phyloP scores from a whole-genome alignment of 2,113 vertebrate species.

The Myotis lucifugus region DNA sequence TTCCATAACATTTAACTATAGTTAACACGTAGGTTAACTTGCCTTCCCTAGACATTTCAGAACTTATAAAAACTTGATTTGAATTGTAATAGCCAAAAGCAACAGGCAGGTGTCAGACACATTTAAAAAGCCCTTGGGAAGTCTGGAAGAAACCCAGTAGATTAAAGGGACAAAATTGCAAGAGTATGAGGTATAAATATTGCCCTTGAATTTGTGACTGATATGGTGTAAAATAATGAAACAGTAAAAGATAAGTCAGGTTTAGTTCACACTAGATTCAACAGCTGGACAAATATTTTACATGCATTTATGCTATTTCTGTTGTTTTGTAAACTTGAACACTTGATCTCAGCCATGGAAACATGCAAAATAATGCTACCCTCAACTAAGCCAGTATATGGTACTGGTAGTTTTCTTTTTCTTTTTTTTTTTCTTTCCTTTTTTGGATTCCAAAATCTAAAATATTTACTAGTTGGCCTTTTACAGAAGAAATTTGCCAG shows the following conservation, averaged over 20 bases:
- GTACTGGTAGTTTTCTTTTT: not conserved
- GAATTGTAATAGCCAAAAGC: slow-evolving; percentile 59
- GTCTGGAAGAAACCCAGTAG: not conserved
- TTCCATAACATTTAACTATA: slow-evolving; percentile 61
- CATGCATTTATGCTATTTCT: slow-evolving; percentile 23
- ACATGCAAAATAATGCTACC: not conserved
- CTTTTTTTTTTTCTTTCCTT: no score
- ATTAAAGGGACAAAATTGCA: slow-evolving; percentile 11
- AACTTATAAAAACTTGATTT: slow-evolving; percentile 67
- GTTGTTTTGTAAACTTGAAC: slow-evolving; percentile 27
- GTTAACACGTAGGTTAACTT: slow-evolving; percentile 58
- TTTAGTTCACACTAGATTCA: not conserved
- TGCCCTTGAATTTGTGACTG: slow-evolving; percentile 43
- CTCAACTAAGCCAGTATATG: not conserved
- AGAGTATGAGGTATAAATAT: slow-evolving; percentile 4
- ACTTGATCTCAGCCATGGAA: not conserved
- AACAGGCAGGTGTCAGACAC: slow-evolving; percentile 64
- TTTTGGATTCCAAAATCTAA: no score
- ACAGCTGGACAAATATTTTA: slow-evolving; percentile 11
- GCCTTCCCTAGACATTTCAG: slow-evolving; percentile 52
- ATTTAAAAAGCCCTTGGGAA: slow-evolving; percentile 68
- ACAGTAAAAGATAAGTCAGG: not conserved
- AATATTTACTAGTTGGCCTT: no score
- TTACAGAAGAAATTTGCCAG: no score
- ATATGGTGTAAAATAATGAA: slow-evolving; percentile 11